Evolutionary conservation across 2,113 vertebrate species (phyloP).

Genomic region (Dunckerocampus dactyliophorus): DNA sequence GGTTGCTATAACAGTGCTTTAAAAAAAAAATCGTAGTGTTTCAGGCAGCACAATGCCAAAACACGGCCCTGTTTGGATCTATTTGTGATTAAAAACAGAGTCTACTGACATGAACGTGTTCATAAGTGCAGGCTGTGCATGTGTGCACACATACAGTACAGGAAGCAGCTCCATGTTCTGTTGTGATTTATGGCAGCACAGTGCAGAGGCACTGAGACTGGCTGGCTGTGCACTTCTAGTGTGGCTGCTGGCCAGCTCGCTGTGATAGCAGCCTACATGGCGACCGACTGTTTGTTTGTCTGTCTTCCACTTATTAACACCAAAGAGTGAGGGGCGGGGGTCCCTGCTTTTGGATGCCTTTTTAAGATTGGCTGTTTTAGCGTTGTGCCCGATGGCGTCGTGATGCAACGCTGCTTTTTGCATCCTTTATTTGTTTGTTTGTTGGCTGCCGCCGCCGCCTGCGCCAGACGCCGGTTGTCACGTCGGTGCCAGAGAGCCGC

Average conservation of each 20-base stretch:
- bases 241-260: conserved; percentile 77
- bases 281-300: conserved; percentile 27
- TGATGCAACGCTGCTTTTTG: not conserved
- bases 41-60: too few relatives aligned
- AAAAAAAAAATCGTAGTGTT: too few relatives aligned
- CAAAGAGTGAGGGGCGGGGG: conserved; percentile 15
- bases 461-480: conserved; percentile 29
- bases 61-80: not conserved
- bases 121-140: not conserved
- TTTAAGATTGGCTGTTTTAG: conserved; percentile 27
- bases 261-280: conserved; percentile 60
- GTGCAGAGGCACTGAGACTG: conserved; percentile 64
- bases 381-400: not conserved
- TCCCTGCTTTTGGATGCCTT: conserved; percentile 30
- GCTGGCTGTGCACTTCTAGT: conserved; percentile 77
- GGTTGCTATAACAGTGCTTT: too few relatives aligned
- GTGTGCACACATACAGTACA: conserved; percentile 3
- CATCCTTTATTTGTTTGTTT: conserved; percentile 30
- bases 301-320: conserved; percentile 17
- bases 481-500: conserved; percentile 25
- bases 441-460: conserved; percentile 10
- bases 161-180: conserved; percentile 63
- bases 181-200: conserved; percentile 71
- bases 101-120: not conserved
- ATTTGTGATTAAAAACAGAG: not conserved